Base-by-base conservation (phyloP, 2,797 vertebrate genomes). In the Dromococcyx pavoninus region DNA sequence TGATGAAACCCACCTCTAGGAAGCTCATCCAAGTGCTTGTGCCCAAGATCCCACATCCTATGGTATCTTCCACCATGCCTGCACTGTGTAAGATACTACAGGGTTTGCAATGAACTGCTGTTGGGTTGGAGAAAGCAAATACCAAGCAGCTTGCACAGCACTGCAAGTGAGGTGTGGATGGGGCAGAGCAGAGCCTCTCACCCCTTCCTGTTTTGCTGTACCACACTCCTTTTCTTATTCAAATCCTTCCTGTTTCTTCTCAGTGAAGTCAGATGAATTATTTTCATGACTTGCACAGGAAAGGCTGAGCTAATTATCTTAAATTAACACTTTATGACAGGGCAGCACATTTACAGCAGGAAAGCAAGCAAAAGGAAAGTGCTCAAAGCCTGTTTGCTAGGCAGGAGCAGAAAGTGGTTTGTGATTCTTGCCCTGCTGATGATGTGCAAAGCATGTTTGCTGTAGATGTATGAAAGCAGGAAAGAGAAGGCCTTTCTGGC, bases 121-220 rank as follows among this genome's bases (percentile, higher is more conserved):
- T 19, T 51, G 27, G 12, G 54, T 30, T 65, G 70, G 50, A 86
- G 80, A 86, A 74, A 48, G 75, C 25, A 74, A 54, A 86, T 86
- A 22, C 25, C 56, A 18, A 6, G 60, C 2, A 3, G 64, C 33
- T 89, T 54, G 79, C 6, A 2, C 30, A 77, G 62, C 64, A 43
- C 27, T 9, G 50, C 11, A 8, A 66, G 65, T 0, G 19, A 96
- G 82, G 73, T 92, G 83, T 54, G 50, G 54, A 94, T 72, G 69
- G 73, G 53, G 60, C 91, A 69, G n/a, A 87, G 75, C 66, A 69
- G 57, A 43, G 69, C 39, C 77, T 57, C 66, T 93, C 91, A 94
- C 95, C 70, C 86, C 91, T 95, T 96, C 96, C 95, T 95, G 95
- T 96, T 96, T 95, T 96, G 86, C 88, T 83, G 89, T 35, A 91